phyloP scores from a whole-genome alignment of 2,888 invertebrate species.

The Hypselothyrea guttata region DNA sequence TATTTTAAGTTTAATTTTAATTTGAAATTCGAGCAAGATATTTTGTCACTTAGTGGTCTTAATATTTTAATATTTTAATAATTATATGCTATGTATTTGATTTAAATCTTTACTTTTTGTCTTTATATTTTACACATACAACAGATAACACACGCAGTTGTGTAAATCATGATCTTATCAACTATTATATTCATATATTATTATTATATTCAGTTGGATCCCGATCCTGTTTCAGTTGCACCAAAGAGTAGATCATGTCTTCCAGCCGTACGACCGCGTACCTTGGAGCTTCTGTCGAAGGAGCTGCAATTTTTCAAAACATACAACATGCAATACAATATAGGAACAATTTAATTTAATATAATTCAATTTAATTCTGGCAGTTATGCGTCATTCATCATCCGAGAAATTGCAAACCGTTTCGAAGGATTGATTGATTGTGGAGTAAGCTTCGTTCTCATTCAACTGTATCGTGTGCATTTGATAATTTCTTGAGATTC shows the following conservation, averaged over 20 bases:
- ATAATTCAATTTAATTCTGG: slow-evolving; percentile 5
- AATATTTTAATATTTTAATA: no score
- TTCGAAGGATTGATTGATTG: slow-evolving; percentile 49
- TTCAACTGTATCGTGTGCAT: slow-evolving; percentile 61
- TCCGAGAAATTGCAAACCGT: slow-evolving; percentile 34
- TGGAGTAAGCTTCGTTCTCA: slow-evolving; percentile 40
- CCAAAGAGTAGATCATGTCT: slow-evolving; percentile 88
- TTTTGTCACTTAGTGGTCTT: no score
- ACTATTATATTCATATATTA: no score
- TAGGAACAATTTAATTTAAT: slow-evolving; percentile 1
- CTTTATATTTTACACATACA: no score
- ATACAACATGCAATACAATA: slow-evolving; percentile 14
- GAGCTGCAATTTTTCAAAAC: slow-evolving; percentile 32
- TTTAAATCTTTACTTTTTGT: no score
- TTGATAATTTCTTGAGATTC: slow-evolving; percentile 28
- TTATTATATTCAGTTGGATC: neutral
- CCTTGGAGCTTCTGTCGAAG: slow-evolving; percentile 82
- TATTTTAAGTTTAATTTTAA: no score
- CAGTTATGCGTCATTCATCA: slow-evolving; percentile 10
- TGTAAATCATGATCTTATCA: no score
- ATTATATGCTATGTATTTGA: no score
- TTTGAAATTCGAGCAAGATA: no score
- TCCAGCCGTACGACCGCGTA: slow-evolving; percentile 86
- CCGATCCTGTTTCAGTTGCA: slow-evolving; percentile 17
- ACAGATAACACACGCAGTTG: no score